Evolutionary conservation across 2,113 vertebrate species (phyloP).

Genomic region (Sardina pilchardus): DNA sequence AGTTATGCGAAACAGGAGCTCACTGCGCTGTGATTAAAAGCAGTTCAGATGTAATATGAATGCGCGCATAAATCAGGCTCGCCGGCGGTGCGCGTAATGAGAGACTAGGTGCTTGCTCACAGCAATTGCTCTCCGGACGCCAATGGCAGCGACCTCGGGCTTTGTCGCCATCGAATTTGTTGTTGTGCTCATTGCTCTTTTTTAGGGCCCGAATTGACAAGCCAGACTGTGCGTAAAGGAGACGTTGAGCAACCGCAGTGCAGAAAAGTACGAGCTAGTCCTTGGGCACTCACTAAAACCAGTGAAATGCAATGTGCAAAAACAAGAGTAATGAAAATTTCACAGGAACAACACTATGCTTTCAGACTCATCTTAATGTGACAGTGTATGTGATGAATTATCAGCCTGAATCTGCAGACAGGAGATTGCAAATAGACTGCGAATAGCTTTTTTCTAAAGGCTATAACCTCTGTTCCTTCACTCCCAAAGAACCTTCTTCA

Average conservation of each 20-base stretch:
- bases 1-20: conserved; percentile 38
- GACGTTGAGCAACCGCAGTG: not conserved
- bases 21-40: conserved; percentile 41
- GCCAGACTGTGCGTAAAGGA: not conserved
- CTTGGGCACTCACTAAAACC: not conserved
- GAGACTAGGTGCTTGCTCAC: conserved; percentile 19
- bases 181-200: conserved; percentile 15
- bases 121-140: conserved; percentile 8
- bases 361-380: not conserved
- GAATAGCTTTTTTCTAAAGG: not conserved
- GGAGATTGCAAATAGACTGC: not conserved
- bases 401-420: not conserved
- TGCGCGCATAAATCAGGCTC: conserved; percentile 34
- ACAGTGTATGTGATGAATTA: too few species aligned
- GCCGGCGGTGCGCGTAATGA: conserved; percentile 23
- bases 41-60: conserved; percentile 45
- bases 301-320: not conserved
- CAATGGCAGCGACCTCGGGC: conserved; percentile 7
- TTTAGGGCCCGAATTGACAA: not conserved
- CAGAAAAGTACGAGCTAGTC: not conserved
- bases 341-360: not conserved
- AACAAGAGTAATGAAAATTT: not conserved
- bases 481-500: too few species aligned
- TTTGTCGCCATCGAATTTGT: not conserved
- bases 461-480: too few species aligned